phyloP scores from a whole-genome alignment of 2,797 vertebrate genomes.

The Lindbergichthys nudifrons region DNA sequence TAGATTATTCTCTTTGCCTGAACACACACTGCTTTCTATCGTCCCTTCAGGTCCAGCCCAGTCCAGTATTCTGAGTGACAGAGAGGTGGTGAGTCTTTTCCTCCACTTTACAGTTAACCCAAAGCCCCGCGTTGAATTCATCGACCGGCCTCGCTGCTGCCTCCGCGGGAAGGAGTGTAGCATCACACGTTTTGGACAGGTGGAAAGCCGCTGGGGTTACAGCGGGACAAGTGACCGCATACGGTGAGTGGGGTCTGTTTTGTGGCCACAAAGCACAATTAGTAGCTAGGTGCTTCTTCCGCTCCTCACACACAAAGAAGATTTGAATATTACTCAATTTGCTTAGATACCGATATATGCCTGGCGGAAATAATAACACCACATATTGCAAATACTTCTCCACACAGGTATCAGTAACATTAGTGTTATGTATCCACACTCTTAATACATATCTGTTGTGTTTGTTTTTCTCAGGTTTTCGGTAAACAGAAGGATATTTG shows the following conservation, averaged over 20 bases:
- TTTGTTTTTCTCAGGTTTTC: slow-evolving; percentile 87
- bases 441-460: background rate
- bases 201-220: slow-evolving; percentile 99
- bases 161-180: slow-evolving; percentile 97
- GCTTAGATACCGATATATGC: no score
- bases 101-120: slow-evolving; percentile 99
- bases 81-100: slow-evolving; percentile 97
- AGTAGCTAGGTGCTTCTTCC: background rate
- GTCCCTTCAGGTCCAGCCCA: slow-evolving; percentile 83
- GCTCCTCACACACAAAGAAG: no score
- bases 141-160: slow-evolving; percentile 95
- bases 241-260: slow-evolving; percentile 79
- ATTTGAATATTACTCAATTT: no score
- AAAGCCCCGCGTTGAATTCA: slow-evolving; percentile 96
- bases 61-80: slow-evolving; percentile 91
- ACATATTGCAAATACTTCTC: background rate
- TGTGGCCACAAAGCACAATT: background rate
- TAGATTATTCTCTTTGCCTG: background rate
- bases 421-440: no score
- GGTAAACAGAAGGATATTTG: slow-evolving; percentile 95
- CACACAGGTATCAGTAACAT: background rate
- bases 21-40: background rate
- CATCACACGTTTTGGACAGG: slow-evolving; percentile 95
- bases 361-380: background rate
- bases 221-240: slow-evolving; percentile 97